Conservation (phyloP, 1,140 invertebrate genomes). For the Rhynchophorus ferrugineus region DNA sequence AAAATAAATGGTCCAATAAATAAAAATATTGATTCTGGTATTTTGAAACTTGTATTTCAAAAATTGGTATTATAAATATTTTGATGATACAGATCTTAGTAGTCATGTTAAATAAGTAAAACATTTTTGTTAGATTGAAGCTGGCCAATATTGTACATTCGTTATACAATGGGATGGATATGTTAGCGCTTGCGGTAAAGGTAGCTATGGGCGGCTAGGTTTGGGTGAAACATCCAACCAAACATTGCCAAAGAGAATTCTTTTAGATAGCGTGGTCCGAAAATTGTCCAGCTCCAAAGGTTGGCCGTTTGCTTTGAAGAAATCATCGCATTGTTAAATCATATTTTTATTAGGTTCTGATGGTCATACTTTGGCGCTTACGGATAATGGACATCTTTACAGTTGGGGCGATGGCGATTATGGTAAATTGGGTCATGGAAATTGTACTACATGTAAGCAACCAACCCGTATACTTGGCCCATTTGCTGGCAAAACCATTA, state of each 20-base stretch:
- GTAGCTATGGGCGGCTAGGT: constrained; percentile 84
- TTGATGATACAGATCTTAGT: no score
- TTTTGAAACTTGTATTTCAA: no score
- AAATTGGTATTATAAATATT: no score
- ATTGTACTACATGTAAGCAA: constrained; percentile 50
- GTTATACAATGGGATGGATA: constrained; percentile 51
- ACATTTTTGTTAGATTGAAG: constrained; percentile 48
- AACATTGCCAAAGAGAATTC: constrained; percentile 75
- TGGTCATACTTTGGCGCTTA: constrained; percentile 90
- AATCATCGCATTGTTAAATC: background rate
- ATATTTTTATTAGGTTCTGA: constrained; percentile 43
- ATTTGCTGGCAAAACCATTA: constrained; percentile 44
- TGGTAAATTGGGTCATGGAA: constrained; percentile 78
- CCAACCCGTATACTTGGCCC: constrained; percentile 46
- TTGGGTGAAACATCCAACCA: constrained; percentile 93
- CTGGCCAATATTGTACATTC: constrained; percentile 63
- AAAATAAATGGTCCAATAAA: no score
- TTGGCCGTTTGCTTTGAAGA: constrained; percentile 35
- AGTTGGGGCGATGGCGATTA: constrained; percentile 97
- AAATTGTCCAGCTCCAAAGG: constrained; percentile 46
- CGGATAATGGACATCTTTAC: constrained; percentile 89
- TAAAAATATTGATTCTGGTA: no score
- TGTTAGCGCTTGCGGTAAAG: constrained; percentile 93
- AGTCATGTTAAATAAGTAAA: no score
- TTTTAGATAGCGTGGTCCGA: constrained; percentile 34